phyloP scores from a whole-genome alignment of 2,888 invertebrate genomes.

The Drosophila borealis region DNA sequence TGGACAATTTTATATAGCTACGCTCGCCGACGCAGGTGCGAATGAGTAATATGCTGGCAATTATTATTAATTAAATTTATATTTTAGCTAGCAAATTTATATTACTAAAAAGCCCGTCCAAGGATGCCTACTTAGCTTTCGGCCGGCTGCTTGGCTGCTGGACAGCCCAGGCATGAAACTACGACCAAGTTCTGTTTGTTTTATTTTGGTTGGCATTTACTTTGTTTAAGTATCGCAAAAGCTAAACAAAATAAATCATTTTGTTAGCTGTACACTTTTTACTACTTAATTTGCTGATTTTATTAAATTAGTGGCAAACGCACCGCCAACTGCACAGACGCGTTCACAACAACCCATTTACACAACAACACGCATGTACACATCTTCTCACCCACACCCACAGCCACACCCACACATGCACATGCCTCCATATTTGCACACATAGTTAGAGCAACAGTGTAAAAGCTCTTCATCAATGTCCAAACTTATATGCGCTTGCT shows the following conservation, averaged over 20 bases:
- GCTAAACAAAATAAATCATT: slow-evolving; percentile 36
- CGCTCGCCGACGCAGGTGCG: slow-evolving; percentile 66
- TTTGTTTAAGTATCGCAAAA: slow-evolving; percentile 9
- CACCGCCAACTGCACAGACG: slow-evolving; percentile 21
- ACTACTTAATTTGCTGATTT: slow-evolving; percentile 46
- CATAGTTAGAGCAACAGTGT: slow-evolving; percentile 36
- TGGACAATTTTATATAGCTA: slow-evolving; percentile 59
- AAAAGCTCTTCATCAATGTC: slow-evolving; percentile 1
- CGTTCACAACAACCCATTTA: slow-evolving; percentile 20
- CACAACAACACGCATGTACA: slow-evolving; percentile 14
- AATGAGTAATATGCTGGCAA: slow-evolving; percentile 66
- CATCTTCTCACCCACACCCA: not conserved
- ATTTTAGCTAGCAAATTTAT: slow-evolving; percentile 59
- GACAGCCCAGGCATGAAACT: not conserved
- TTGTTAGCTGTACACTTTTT: slow-evolving; percentile 26
- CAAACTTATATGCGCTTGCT: slow-evolving; percentile 5
- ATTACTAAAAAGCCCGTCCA: slow-evolving; percentile 2
- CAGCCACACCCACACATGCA: not conserved
- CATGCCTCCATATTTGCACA: not conserved
- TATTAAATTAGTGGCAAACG: slow-evolving; percentile 41
- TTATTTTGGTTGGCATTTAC: slow-evolving; percentile 18
- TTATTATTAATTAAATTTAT: slow-evolving; percentile 83
- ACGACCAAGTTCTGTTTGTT: slow-evolving; percentile 13
- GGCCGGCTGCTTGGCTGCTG: slow-evolving; percentile 2
- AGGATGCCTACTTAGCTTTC: not conserved